Conservation (phyloP, 2,888 invertebrate genomes). For the Odontocerum albicorne region DNA sequence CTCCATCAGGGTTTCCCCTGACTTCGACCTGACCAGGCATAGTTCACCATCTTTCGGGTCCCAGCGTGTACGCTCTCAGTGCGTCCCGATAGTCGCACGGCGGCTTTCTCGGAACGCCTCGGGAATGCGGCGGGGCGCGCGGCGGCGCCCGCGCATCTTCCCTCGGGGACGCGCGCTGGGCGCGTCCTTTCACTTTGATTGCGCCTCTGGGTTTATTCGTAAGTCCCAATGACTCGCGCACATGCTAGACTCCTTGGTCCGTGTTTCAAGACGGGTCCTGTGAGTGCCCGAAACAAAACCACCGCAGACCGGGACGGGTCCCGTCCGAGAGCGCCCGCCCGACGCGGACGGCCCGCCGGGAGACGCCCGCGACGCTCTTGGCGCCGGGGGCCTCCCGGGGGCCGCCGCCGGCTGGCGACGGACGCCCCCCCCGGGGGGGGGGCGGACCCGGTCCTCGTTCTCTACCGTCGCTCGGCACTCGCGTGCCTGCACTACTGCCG, state of each 20-base stretch:
- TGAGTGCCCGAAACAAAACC: conserved; percentile 51
- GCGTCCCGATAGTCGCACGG: conserved; percentile 51
- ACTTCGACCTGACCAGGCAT: conserved; percentile 64
- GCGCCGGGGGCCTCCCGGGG: too few species aligned
- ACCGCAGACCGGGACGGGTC: conserved; percentile 44
- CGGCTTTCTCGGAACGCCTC: conserved; percentile 55
- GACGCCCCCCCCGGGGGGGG: too few species aligned
- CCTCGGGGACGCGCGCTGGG: too few species aligned
- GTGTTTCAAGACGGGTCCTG: conserved; percentile 78
- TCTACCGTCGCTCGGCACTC: too few species aligned
- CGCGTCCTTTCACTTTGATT: conserved; percentile 71
- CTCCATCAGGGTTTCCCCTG: conserved; percentile 69
- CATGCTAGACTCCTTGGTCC: conserved; percentile 74
- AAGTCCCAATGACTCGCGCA: conserved; percentile 67
- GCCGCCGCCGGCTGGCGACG: too few species aligned
- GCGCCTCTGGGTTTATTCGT: conserved; percentile 62
- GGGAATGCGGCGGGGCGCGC: conserved; percentile 62
- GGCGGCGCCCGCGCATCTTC: too few species aligned
- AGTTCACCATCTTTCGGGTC: conserved; percentile 68
- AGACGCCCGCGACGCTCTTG: too few species aligned
- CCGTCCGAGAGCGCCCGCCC: conserved; percentile 43
- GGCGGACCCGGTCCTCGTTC: too few species aligned
- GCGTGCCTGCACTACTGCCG: too few species aligned
- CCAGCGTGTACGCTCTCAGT: conserved; percentile 65
- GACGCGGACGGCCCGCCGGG: conserved; percentile 38